Percentiles rank a stretch among this genome's conserved stretches.
Conservation (phyloP, 1,140 invertebrate species). For the Trachymyrmex cornetzi region DNA sequence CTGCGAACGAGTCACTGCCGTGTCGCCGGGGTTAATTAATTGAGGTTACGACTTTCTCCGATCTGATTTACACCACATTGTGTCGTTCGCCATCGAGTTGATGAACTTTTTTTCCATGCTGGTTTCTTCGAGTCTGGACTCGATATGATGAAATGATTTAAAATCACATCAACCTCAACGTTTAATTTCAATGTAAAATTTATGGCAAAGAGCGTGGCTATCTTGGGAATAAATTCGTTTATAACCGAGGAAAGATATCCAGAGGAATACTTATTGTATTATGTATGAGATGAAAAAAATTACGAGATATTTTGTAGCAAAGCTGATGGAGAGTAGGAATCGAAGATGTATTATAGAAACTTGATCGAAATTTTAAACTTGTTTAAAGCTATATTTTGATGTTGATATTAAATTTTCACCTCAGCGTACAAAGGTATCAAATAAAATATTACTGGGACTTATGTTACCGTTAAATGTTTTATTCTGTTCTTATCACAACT, state of each 20-base stretch:
- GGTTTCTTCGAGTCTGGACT: neutral
- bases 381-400: neutral
- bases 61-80: conserved; percentile 27
- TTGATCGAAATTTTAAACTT: neutral
- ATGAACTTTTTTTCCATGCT: conserved; percentile 2
- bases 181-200: too few species aligned
- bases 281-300: neutral
- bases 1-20: conserved; percentile 38
- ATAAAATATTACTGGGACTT: neutral
- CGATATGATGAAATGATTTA: neutral
- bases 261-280: neutral
- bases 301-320: neutral
- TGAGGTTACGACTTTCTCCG: conserved; percentile 47
- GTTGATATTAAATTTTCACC: neutral
- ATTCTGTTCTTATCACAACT: neutral
- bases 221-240: neutral
- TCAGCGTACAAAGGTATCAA: neutral
- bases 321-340: neutral
- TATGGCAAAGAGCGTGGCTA: neutral
- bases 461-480: neutral
- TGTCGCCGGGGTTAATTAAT: conserved; percentile 52
- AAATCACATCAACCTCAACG: neutral
- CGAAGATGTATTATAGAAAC: neutral
- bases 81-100: conserved; percentile 4
- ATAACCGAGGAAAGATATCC: neutral